Evolutionary conservation across 2,113 vertebrate species (phyloP).

Genomic region (Microcebus tavaratra): DNA sequence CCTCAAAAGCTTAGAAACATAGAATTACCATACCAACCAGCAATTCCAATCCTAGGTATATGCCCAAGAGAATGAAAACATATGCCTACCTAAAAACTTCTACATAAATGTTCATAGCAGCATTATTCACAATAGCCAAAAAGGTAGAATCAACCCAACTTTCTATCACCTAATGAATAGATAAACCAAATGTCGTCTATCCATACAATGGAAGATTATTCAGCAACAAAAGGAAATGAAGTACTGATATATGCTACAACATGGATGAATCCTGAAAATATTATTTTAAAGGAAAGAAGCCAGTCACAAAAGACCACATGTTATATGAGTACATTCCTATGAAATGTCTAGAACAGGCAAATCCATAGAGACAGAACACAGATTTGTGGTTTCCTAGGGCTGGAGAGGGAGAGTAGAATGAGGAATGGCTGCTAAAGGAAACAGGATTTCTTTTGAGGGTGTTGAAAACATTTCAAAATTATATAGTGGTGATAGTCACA

Average conservation of each 20-base stretch:
- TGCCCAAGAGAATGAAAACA: background rate
- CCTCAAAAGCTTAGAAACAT: background rate
- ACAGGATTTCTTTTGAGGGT: background rate
- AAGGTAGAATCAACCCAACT: background rate
- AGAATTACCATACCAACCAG: background rate
- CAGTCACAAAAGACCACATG: background rate
- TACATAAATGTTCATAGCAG: background rate
- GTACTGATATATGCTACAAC: background rate
- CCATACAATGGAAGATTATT: background rate
- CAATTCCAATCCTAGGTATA: background rate
- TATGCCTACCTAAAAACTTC: background rate
- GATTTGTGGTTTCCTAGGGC: background rate
- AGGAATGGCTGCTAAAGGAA: background rate
- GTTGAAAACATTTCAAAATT: slow-evolving; percentile 24
- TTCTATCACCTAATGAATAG: background rate
- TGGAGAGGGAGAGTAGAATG: background rate
- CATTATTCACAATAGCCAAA: background rate
- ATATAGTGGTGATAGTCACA: background rate
- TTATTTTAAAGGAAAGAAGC: slow-evolving; percentile 11
- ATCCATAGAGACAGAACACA: slow-evolving; percentile 5
- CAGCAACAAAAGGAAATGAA: background rate
- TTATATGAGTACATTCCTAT: background rate
- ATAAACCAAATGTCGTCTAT: background rate
- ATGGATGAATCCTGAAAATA: background rate
- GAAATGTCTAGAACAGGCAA: background rate